Evolutionary conservation across 2,888 invertebrate species (phyloP).

Genomic region (Eupithecia centaureata): DNA sequence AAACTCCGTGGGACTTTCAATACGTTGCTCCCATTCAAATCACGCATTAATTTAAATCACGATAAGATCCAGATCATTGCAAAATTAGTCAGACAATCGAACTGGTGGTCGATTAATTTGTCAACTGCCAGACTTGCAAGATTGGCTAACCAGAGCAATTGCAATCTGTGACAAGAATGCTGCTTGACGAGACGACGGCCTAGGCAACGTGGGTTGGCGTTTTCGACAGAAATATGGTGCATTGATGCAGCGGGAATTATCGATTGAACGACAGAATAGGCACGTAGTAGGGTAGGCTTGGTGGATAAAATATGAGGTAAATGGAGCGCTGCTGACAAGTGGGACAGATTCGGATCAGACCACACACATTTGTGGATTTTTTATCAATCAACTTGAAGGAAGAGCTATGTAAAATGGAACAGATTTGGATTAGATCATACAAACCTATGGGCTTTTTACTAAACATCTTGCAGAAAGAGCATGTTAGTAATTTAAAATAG

Average conservation of each 20-base stretch:
- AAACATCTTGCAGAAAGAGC: neutral
- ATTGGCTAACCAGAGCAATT: conserved; percentile 51
- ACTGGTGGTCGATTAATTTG: conserved; percentile 53
- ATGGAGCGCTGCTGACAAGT: neutral
- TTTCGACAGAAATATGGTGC: conserved; percentile 24
- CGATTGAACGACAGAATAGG: neutral
- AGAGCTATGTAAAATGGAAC: no score
- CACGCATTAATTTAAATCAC: conserved; percentile 5
- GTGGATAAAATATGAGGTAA: neutral
- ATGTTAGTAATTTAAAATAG: neutral
- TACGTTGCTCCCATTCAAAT: neutral
- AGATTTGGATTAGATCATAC: no score
- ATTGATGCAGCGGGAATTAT: conserved; percentile 7
- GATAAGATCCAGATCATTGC: conserved; percentile 33
- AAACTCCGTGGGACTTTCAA: neutral
- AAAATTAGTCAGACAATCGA: conserved; percentile 42
- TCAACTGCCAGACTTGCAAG: conserved; percentile 49
- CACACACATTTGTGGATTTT: neutral
- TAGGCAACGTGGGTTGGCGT: conserved; percentile 35
- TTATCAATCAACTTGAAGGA: no score
- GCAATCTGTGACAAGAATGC: conserved; percentile 53
- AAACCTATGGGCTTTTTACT: no score
- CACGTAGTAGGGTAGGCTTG: neutral
- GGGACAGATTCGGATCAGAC: neutral
- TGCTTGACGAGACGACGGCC: conserved; percentile 42